Conservation (phyloP, 2,888 invertebrate genomes). For the Vannuccia rotundouncinata region DNA sequence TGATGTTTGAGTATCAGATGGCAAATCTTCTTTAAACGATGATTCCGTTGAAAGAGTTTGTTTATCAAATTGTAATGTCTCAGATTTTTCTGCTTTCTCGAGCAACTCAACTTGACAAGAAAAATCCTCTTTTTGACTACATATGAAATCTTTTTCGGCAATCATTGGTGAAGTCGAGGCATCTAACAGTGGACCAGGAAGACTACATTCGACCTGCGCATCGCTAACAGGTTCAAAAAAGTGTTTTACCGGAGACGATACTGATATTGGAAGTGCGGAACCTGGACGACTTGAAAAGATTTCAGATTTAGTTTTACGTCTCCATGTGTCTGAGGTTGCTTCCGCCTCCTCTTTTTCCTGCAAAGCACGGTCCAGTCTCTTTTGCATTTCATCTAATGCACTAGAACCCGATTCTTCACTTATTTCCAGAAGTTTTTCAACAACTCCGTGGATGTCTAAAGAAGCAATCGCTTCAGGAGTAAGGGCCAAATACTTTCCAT, state of each 20-base stretch:
- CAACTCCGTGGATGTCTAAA: background rate
- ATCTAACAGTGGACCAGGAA: background rate
- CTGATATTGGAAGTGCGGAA: background rate
- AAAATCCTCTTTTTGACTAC: background rate
- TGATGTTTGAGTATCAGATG: too few relatives aligned
- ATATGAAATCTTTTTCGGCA: background rate
- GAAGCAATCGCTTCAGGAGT: background rate
- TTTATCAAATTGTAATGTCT: too few relatives aligned
- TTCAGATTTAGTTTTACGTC: background rate
- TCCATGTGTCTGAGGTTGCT: constrained; percentile 8
- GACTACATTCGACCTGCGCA: background rate
- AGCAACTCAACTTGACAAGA: background rate
- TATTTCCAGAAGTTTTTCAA: background rate
- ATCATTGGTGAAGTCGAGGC: background rate
- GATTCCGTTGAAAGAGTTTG: too few relatives aligned
- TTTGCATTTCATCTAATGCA: constrained; percentile 3
- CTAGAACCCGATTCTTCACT: background rate
- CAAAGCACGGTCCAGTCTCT: constrained; percentile 27
- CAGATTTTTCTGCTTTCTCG: too few relatives aligned
- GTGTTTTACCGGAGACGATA: background rate
- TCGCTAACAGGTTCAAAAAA: background rate
- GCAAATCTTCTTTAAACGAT: too few relatives aligned
- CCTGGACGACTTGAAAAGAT: background rate
- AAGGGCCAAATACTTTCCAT: constrained; percentile 8
- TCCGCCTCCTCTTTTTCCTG: constrained; percentile 33